Conservation (phyloP, 2,113 vertebrate species). For the Muscicapa adusta region DNA sequence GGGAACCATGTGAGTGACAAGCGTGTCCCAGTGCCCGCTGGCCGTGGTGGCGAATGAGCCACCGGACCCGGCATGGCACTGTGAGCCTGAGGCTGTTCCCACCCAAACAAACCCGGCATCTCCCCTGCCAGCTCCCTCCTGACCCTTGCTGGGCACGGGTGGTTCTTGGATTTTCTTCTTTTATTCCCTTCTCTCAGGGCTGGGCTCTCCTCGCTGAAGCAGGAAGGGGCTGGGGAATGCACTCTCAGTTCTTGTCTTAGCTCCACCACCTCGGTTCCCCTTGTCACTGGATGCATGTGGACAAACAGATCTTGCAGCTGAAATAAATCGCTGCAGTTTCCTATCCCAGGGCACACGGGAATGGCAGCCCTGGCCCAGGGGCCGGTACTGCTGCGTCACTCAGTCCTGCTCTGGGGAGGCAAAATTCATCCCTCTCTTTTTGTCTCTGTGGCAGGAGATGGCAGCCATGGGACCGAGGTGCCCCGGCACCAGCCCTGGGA, state of each 20-base stretch:
- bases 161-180: background rate
- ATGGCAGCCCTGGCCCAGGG: accelerated
- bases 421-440: background rate
- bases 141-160: accelerated
- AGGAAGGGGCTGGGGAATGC: background rate
- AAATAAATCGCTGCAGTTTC: background rate
- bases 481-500: accelerated
- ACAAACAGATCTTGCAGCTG: background rate
- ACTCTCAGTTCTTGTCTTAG: background rate
- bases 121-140: background rate
- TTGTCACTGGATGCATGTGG: background rate
- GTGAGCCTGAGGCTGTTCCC: background rate
- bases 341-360: background rate
- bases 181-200: background rate
- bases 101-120: accelerated
- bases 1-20: background rate
- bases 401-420: background rate
- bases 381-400: background rate
- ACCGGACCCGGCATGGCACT: accelerated
- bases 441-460: background rate
- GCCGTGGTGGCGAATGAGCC: background rate
- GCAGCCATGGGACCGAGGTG: background rate
- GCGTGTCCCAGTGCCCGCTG: background rate
- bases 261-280: background rate
- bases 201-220: background rate